These are phyloP conservation scores for Icerya purchasi DNA, from an alignment of 2,888 invertebrate genomes.

Conservation along the genomic window DNA sequence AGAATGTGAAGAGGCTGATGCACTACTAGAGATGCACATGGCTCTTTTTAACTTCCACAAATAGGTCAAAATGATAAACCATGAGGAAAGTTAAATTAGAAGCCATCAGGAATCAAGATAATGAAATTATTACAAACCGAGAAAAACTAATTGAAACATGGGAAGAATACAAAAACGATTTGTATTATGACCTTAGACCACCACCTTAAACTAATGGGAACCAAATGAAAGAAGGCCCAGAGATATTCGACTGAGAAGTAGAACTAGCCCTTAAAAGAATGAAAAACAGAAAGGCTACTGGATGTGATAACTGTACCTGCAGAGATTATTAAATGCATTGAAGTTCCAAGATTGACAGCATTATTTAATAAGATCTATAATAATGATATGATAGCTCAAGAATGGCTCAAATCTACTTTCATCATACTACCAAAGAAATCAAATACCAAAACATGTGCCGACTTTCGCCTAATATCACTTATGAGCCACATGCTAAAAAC, in stretches of 20 bases:
- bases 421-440: not conserved
- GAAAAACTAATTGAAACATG: not conserved
- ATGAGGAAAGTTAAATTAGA: not conserved
- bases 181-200: not conserved
- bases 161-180: not conserved
- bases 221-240: not conserved
- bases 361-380: not conserved
- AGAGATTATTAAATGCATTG: too few relatives aligned
- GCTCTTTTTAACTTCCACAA: not conserved
- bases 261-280: not conserved
- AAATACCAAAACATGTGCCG: not conserved
- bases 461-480: not conserved
- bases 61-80: not conserved
- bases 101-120: not conserved
- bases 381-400: not conserved
- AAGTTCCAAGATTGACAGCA: not conserved
- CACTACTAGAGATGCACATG: not conserved
- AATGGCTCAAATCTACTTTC: not conserved
- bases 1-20: not conserved
- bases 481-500: slow-evolving; percentile 1
- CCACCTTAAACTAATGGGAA: not conserved
- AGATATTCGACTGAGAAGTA: not conserved
- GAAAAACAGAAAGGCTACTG: not conserved
- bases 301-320: too few relatives aligned
- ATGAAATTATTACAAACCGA: not conserved